Evolutionary conservation across 1,140 invertebrate species (phyloP).

Genomic region (Anoplophora glabripennis): DNA sequence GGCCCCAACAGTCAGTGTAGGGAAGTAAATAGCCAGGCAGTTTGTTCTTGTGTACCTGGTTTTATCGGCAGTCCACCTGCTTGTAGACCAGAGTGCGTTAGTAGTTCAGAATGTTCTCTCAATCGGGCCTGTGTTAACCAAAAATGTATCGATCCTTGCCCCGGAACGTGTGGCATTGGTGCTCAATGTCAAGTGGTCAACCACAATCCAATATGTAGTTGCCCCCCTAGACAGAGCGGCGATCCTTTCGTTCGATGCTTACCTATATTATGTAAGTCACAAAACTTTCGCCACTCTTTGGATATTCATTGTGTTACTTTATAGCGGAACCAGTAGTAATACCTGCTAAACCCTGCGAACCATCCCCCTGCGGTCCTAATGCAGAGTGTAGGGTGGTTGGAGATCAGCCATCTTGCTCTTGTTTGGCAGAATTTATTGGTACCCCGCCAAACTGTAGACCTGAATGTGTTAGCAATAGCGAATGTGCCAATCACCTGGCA

Average conservation of each 20-base stretch:
- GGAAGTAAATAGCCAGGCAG: constrained; percentile 57
- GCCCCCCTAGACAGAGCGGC: constrained; percentile 58
- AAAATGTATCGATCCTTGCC: constrained; percentile 63
- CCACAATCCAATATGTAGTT: constrained; percentile 65
- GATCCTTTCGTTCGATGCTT: constrained; percentile 55
- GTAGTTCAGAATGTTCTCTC: constrained; percentile 56
- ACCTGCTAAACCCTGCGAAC: constrained; percentile 58
- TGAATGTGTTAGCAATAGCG: constrained; percentile 73
- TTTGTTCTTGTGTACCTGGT: constrained; percentile 61
- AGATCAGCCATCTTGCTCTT: constrained; percentile 62
- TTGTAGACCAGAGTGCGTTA: constrained; percentile 60
- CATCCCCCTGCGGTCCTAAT: constrained; percentile 70
- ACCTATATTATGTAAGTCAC: too few species aligned
- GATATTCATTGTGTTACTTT: constrained; percentile 15
- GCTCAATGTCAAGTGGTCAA: constrained; percentile 62
- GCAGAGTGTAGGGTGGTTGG: constrained; percentile 66
- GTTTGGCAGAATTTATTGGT: constrained; percentile 68
- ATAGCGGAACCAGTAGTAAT: constrained; percentile 47
- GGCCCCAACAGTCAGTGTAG: constrained; percentile 62
- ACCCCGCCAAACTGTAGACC: constrained; percentile 74
- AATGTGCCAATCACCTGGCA: constrained; percentile 69
- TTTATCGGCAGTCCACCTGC: constrained; percentile 62
- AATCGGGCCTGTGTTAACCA: constrained; percentile 59
- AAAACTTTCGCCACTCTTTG: background rate
- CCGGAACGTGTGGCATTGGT: constrained; percentile 61